Evolutionary conservation across 1,140 invertebrate species (phyloP).

Genomic region (Helicoverpa armigera): DNA sequence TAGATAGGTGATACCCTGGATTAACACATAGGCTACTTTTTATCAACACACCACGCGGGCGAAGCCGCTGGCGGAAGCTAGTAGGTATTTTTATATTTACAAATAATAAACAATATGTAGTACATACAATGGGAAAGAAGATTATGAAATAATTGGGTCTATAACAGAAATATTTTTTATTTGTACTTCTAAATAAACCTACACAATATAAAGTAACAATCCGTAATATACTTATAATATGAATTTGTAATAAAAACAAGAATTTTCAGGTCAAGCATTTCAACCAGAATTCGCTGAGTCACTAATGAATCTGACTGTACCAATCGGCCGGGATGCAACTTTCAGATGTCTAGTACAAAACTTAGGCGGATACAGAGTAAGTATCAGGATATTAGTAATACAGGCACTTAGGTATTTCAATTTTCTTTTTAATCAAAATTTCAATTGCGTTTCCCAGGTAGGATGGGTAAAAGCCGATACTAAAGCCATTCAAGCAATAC

Average conservation of each 20-base stretch:
- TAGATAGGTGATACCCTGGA: too few relatives aligned
- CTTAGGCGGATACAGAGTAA: conserved; percentile 96
- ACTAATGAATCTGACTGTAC: conserved; percentile 94
- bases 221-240: too few relatives aligned
- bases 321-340: conserved; percentile 94
- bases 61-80: too few relatives aligned
- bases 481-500: conserved; percentile 95
- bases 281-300: conserved; percentile 95
- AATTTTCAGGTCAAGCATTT: conserved; percentile 88
- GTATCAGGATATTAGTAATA: conserved; percentile 62
- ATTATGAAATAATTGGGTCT: too few relatives aligned
- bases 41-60: too few relatives aligned
- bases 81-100: too few relatives aligned
- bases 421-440: conserved; percentile 21
- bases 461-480: conserved; percentile 96
- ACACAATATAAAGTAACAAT: background rate
- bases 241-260: background rate
- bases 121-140: too few relatives aligned
- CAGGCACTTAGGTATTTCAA: background rate
- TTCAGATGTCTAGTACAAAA: conserved; percentile 95
- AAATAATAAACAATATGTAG: too few relatives aligned
- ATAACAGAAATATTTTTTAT: background rate
- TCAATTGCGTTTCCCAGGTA: conserved; percentile 87
- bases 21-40: too few relatives aligned
- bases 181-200: background rate